phyloP scores from a whole-genome alignment of 2,797 vertebrate genomes.

The Chiroxiphia lanceolata region DNA sequence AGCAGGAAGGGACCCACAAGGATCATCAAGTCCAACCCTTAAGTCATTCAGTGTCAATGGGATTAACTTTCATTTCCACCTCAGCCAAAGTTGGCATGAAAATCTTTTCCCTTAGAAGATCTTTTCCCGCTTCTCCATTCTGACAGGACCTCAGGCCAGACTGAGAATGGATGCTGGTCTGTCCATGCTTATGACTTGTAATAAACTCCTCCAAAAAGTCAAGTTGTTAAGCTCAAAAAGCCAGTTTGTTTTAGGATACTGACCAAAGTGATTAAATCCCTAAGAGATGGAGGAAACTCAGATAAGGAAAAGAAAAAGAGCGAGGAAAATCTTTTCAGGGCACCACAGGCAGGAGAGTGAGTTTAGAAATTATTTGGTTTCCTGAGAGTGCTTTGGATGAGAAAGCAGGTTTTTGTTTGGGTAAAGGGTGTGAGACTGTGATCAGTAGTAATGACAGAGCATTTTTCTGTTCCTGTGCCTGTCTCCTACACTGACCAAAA shows the following conservation, averaged over 20 bases:
- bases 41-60: background rate
- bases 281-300: background rate
- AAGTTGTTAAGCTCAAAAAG: background rate
- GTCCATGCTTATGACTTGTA: background rate
- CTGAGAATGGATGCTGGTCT: background rate
- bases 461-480: background rate
- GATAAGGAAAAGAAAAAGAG: background rate
- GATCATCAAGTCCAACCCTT: background rate
- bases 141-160: background rate
- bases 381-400: background rate
- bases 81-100: background rate
- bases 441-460: background rate
- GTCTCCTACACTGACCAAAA: background rate
- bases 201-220: background rate
- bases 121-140: background rate
- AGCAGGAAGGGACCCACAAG: background rate
- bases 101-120: background rate
- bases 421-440: background rate
- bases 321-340: background rate
- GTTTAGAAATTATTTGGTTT: background rate
- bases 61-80: background rate
- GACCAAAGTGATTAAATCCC: background rate
- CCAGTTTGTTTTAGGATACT: background rate
- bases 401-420: background rate
- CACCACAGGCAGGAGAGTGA: accelerated